These are phyloP conservation scores for Tragelaphus imberbis DNA, from an alignment of 2,113 vertebrate species.

Conservation along the genomic window DNA sequence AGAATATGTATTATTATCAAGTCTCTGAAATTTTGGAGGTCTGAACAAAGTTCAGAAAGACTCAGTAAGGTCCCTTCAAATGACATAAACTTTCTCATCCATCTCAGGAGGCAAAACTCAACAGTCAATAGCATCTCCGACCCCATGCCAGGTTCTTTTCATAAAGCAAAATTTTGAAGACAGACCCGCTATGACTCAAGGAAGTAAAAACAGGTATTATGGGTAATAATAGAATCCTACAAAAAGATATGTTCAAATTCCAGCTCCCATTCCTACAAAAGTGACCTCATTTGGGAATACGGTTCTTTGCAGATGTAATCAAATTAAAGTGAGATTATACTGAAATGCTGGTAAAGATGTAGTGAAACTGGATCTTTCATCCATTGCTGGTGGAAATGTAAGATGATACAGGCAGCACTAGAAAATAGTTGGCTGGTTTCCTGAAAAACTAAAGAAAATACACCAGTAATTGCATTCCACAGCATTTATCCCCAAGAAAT, in stretches of 20 bases:
- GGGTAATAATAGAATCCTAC: background rate
- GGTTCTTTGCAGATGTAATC: background rate
- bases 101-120: background rate
- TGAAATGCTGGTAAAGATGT: background rate
- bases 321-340: background rate
- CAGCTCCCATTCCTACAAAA: background rate
- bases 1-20: background rate
- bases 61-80: background rate
- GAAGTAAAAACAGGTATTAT: background rate
- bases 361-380: background rate
- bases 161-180: background rate
- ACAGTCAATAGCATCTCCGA: background rate
- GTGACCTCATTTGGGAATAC: background rate
- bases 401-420: background rate
- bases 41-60: background rate
- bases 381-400: background rate
- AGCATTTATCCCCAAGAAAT: background rate
- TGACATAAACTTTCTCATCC: background rate
- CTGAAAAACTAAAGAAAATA: background rate
- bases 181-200: background rate
- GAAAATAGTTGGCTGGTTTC: background rate
- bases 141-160: background rate
- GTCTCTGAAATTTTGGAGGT: background rate
- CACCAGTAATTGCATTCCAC: background rate
- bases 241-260: background rate